Conservation (phyloP, 30 jellyfish, hydroid and myxozoan genomes). For the Morbakka virulenta region DNA sequence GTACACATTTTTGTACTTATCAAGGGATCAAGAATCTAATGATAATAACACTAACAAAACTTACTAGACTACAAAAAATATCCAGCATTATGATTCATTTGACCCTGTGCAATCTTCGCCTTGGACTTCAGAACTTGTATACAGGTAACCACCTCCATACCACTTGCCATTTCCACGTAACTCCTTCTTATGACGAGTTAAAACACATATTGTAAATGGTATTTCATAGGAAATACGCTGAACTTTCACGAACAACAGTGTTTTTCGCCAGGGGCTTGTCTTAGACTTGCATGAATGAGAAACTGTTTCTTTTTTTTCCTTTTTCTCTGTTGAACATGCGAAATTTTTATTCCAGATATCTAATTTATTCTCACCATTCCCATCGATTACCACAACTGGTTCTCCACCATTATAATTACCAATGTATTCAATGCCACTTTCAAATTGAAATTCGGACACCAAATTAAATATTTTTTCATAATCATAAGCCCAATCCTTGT, state of each 20-base stretch:
- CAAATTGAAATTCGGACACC: constrained; percentile 17
- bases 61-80: too few species aligned
- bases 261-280: constrained; percentile 23
- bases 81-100: too few species aligned
- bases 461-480: neutral
- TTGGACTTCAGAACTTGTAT: too few species aligned
- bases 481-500: neutral
- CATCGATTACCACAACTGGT: too few species aligned
- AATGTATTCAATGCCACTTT: constrained; percentile 22
- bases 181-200: constrained; percentile 15
- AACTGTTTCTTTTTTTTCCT: neutral
- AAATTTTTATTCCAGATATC: too few species aligned
- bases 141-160: constrained; percentile 17
- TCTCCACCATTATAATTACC: constrained; percentile 44
- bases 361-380: too few species aligned
- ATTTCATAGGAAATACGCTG: neutral
- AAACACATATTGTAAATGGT: constrained; percentile 33
- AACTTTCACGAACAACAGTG: neutral
- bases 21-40: too few species aligned
- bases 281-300: neutral
- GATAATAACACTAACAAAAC: too few species aligned
- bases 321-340: neutral
- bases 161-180: constrained; percentile 36
- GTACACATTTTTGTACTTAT: too few species aligned
- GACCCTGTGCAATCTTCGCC: too few species aligned